phyloP scores from a whole-genome alignment of 2,113 vertebrate species.

The Urocynchramus pylzowi region DNA sequence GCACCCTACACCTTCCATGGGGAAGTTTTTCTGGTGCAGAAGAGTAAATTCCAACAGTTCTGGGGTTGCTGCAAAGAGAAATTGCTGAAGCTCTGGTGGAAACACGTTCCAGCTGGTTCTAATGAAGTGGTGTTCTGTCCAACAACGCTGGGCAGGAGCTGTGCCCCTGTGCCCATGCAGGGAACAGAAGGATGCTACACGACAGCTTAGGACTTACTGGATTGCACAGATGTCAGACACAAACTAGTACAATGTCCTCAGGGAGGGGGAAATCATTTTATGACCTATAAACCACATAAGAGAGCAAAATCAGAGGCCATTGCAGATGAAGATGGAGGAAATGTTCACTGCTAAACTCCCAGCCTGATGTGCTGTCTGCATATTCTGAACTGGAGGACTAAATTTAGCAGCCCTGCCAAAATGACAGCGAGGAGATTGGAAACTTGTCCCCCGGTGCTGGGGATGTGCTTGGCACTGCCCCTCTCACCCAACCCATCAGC shows the following conservation, averaged over 20 bases:
- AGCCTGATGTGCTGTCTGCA: not conserved
- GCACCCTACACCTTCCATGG: not conserved
- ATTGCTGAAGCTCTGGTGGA: not conserved
- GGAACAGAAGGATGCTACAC: not conserved
- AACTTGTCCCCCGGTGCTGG: not conserved
- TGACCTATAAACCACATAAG: not conserved
- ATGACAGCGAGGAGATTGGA: not conserved
- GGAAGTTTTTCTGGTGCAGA: not conserved
- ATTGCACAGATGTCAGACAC: not conserved
- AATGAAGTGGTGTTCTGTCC: not conserved
- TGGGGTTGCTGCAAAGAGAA: not conserved
- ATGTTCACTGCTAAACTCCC: not conserved
- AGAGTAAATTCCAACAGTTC: not conserved
- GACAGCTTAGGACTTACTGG: not conserved
- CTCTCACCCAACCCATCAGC: not conserved
- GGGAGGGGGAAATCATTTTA: not conserved
- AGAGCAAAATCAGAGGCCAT: not conserved
- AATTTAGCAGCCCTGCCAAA: constrained; percentile 8
- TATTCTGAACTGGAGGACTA: not conserved
- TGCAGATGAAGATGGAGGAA: not conserved
- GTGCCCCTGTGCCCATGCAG: not conserved
- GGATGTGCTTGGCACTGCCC: not conserved
- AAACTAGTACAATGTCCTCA: not conserved
- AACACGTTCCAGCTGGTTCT: not conserved
- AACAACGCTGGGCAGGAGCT: not conserved